Base-by-base conservation (phyloP, 2,888 invertebrate species). In the Belgica antarctica region DNA sequence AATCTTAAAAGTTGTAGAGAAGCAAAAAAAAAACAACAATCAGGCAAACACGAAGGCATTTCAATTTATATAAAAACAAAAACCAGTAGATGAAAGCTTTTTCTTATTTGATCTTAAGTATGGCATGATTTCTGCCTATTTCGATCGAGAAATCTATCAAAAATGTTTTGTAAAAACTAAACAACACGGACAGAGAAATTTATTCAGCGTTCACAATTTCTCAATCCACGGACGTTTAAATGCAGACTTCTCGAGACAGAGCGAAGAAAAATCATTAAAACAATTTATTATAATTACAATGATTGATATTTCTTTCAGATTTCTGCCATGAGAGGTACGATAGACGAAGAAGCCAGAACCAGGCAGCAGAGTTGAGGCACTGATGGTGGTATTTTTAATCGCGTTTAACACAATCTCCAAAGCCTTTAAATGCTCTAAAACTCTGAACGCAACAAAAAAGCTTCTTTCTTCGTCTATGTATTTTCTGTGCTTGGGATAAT, bases 231-330 rank as follows among this genome's bases (percentile, higher is more conserved):
- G n/a, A n/a, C n/a, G 5, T 46, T 46, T 46, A 46, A 7, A 15
- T n/a, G 46, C 5, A 7, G 12, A 46, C 12, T 46, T 5, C 12
- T 31, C 5, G 12, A 31, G 5, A 31, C 7, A 31, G 34, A 31
- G 12, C 7, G 34, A 31, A 31, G 34, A 31, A 31, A 31, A 31
- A 8, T 63, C 63, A 63, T 63, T 63, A 63, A 63, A 63, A 63
- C 63, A 63, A 63, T 63, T 63, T 63, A 63, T 63, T 63, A 63
- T 41, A 63, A 63, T 63, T 63, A 63, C 63, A 63, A 15, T 63
- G 63, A 63, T 63, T 63, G 63, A 63, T 63, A 63, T 63, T 63
- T 63, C 46, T 63, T 63, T 46, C 3, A 46, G 46, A 4, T 15
- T 46, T 15, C 8, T 46, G 46, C 15, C 34, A 31, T 31, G 34